Conservation (phyloP, 2,113 vertebrate genomes). For the Embiotoca jacksoni region DNA sequence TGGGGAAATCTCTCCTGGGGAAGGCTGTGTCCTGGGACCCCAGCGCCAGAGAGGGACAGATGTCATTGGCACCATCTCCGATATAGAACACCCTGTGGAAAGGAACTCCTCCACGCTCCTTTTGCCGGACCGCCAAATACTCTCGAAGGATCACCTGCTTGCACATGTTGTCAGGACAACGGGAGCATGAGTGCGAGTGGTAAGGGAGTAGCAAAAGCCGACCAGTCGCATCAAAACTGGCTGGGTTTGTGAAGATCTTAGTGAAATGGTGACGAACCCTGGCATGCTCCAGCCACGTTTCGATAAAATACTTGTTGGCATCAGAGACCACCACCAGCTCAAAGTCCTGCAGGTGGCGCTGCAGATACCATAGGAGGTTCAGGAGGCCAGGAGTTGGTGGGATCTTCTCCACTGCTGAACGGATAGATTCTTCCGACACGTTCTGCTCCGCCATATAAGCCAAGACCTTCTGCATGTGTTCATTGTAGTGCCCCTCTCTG, state of each 20-base stretch:
- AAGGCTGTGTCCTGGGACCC: slow-evolving; percentile 88
- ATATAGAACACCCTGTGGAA: slow-evolving; percentile 92
- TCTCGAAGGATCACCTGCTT: slow-evolving; percentile 91
- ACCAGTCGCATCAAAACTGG: slow-evolving; percentile 84
- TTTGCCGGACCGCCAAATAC: slow-evolving; percentile 85
- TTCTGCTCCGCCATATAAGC: slow-evolving; percentile 90
- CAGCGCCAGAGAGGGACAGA: slow-evolving; percentile 89
- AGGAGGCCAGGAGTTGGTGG: slow-evolving; percentile 88
- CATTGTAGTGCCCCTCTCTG: slow-evolving; percentile 89
- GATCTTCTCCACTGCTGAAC: slow-evolving; percentile 85
- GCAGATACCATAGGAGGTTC: slow-evolving; percentile 88
- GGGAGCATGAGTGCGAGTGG: slow-evolving; percentile 90
- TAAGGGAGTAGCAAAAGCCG: slow-evolving; percentile 88
- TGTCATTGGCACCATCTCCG: slow-evolving; percentile 94
- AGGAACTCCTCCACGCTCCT: slow-evolving; percentile 79
- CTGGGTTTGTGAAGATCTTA: slow-evolving; percentile 91
- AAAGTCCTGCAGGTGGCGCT: slow-evolving; percentile 85
- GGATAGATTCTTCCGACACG: slow-evolving; percentile 83
- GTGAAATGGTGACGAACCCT: slow-evolving; percentile 87
- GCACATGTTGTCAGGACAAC: slow-evolving; percentile 96
- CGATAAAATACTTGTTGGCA: slow-evolving; percentile 92
- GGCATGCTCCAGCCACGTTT: slow-evolving; percentile 84
- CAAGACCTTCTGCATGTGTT: slow-evolving; percentile 89
- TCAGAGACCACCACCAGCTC: slow-evolving; percentile 93
- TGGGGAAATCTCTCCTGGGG: slow-evolving; percentile 90